Evolutionary conservation across 2,888 invertebrate species (phyloP).

Genomic region (Apomyelois bistriatella): DNA sequence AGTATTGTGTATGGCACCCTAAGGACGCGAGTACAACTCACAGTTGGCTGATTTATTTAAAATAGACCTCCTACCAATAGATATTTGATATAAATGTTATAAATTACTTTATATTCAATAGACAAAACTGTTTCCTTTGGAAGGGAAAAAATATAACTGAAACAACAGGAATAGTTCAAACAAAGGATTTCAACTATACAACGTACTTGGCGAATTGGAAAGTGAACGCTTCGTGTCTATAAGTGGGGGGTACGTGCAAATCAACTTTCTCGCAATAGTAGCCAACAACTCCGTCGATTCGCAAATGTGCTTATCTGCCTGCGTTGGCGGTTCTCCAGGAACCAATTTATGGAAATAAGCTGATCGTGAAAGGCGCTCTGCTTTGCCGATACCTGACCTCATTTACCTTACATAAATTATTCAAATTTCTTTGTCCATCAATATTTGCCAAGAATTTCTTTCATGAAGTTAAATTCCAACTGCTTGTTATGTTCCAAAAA

Average conservation of each 20-base stretch:
- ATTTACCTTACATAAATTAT: conserved; percentile 52
- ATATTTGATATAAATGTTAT: too few species aligned
- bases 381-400: conserved; percentile 40
- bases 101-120: too few species aligned
- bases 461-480: conserved; percentile 9
- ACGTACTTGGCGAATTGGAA: conserved; percentile 28
- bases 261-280: conserved; percentile 65
- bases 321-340: conserved; percentile 31
- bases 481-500: conserved; percentile 1
- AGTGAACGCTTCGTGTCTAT: conserved; percentile 32
- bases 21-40: too few species aligned
- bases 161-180: conserved; percentile 4
- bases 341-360: conserved; percentile 45
- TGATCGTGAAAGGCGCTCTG: conserved; percentile 34
- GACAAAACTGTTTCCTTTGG: too few species aligned
- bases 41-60: too few species aligned
- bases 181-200: conserved; percentile 11
- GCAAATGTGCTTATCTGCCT: conserved; percentile 29
- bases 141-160: neutral
- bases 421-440: conserved; percentile 36
- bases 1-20: too few species aligned
- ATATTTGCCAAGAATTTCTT: conserved; percentile 20
- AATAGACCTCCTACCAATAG: too few species aligned
- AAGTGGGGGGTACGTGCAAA: conserved; percentile 43
- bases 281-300: conserved; percentile 39